Conservation (phyloP, 2,888 invertebrate species). For the Seira sanloemensis region DNA sequence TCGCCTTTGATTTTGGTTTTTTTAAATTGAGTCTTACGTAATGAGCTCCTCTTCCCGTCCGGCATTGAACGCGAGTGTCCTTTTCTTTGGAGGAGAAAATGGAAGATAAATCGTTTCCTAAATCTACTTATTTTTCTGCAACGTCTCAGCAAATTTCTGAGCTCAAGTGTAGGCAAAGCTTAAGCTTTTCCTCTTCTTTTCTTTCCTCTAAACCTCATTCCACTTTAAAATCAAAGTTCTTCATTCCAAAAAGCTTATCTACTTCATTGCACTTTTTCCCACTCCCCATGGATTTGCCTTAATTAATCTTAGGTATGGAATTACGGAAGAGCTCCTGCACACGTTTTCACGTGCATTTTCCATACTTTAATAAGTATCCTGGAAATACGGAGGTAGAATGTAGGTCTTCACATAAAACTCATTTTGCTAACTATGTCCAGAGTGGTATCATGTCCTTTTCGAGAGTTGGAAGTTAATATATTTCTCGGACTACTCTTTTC, state of each 20-base stretch:
- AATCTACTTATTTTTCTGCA: not conserved
- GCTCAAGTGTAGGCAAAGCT: not conserved
- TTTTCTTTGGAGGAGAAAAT: too few relatives aligned
- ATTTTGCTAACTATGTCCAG: not conserved
- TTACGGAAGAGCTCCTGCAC: not conserved
- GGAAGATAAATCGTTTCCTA: not conserved
- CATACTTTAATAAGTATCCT: not conserved
- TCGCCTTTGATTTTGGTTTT: too few relatives aligned
- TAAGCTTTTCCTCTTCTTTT: not conserved
- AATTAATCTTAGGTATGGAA: not conserved
- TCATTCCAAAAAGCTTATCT: too few relatives aligned
- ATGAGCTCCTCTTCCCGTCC: conserved; percentile 55
- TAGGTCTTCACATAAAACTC: not conserved
- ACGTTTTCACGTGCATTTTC: conserved; percentile 3
- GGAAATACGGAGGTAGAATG: not conserved
- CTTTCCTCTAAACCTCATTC: conserved; percentile 2
- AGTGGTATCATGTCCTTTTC: not conserved
- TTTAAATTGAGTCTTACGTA: conserved; percentile 39
- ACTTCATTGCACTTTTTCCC: too few relatives aligned
- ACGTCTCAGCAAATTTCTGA: not conserved
- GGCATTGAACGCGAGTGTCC: conserved; percentile 49
- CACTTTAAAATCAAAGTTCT: too few relatives aligned
- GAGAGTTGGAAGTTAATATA: not conserved
- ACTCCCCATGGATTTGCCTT: not conserved
- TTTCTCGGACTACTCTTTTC: not conserved